A percentile compares a stretch with the other conserved stretches of the same genome.
Conservation (phyloP, 2,113 vertebrate species). For the Colaptes auratus region DNA sequence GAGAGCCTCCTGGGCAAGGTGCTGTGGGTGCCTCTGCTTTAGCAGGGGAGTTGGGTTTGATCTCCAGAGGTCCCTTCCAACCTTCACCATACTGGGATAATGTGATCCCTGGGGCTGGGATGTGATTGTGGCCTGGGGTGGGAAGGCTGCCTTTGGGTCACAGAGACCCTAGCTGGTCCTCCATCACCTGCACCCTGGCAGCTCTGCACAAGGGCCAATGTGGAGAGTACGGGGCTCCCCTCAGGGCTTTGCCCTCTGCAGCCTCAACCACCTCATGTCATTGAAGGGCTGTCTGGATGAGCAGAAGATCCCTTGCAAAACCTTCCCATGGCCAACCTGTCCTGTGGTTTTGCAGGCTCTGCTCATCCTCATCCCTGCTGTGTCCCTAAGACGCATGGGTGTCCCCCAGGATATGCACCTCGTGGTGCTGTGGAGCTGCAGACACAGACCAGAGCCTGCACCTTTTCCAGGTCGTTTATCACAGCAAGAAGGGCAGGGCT, state of each 20-base stretch:
- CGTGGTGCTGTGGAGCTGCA: background rate
- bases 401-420: background rate
- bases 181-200: background rate
- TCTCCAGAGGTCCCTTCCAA: too few species aligned
- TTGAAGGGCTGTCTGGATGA: background rate
- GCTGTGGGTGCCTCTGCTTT: too few species aligned
- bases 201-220: rapidly evolving
- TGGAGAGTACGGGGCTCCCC: background rate
- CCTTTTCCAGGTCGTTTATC: slow-evolving; percentile 22
- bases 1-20: background rate
- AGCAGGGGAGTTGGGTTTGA: too few species aligned
- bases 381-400: rapidly evolving
- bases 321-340: background rate
- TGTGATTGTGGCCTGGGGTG: rapidly evolving
- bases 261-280: rapidly evolving
- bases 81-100: background rate
- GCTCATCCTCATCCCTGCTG: background rate
- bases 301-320: background rate
- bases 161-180: rapidly evolving
- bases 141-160: background rate
- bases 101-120: background rate
- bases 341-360: background rate
- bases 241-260: rapidly evolving
- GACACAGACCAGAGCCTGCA: background rate
- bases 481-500: rapidly evolving